A percentile compares a stretch with the other conserved stretches of the same genome.
Evolutionary conservation across 2,113 vertebrate genomes (phyloP).

Genomic region (Pseudopodoces humilis): DNA sequence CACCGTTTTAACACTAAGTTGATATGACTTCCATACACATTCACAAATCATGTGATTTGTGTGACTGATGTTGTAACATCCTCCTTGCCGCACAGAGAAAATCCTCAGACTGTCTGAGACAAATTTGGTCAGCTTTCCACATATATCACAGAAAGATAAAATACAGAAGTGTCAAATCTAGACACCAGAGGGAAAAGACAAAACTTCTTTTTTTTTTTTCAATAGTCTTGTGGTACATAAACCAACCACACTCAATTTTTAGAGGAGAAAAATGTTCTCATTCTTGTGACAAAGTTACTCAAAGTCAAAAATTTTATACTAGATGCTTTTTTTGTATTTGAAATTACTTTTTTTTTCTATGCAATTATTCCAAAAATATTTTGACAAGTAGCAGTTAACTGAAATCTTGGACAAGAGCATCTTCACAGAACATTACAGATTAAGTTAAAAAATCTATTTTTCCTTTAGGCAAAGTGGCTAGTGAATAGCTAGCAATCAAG

Average conservation of each 20-base stretch:
- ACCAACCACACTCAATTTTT: neutral
- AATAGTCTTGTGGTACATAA: neutral
- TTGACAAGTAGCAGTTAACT: neutral
- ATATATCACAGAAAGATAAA: neutral
- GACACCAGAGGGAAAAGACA: neutral
- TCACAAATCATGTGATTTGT: neutral
- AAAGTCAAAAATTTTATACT: neutral
- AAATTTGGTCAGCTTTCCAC: neutral
- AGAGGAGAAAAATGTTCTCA: neutral
- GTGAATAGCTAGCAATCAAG: constrained; percentile 2
- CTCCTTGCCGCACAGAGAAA: neutral
- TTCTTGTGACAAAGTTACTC: neutral
- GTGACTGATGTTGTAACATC: neutral
- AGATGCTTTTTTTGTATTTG: neutral
- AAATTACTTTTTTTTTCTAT: neutral
- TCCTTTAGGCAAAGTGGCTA: neutral
- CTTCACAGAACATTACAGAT: neutral
- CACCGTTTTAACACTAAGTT: neutral
- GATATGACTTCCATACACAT: neutral
- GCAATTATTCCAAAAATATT: neutral
- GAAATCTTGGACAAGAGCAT: neutral
- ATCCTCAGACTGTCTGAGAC: neutral
- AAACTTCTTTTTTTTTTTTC: neutral
- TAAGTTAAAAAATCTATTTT: constrained; percentile 34
- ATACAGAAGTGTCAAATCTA: neutral